Evolutionary conservation across 2,113 vertebrate species (phyloP), one percentile per base, ranked within the genome.

Genomic region (Dascyllus trimaculatus): DNA sequence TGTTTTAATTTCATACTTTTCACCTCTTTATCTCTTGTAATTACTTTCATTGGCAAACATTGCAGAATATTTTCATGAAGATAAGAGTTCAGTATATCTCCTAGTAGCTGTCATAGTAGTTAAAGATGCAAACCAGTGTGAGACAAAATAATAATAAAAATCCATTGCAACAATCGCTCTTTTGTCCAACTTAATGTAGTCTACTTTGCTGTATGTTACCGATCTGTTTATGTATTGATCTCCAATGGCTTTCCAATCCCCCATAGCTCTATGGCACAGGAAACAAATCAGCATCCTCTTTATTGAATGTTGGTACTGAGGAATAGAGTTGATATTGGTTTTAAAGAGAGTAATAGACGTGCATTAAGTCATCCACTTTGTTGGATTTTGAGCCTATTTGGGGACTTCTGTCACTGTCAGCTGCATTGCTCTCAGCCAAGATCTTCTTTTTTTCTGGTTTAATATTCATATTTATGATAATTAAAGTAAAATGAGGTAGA

Each of bases 281-380:
- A 59, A 56, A 62, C 38, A 69, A 24, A 61, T 51, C 21, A 49
- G 64, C 10, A 24, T 46, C 43, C 24, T 76, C 26, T 53, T 69
- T 17, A 24, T 22, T 54, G 51, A n/a, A 70, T 78, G 7, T n/a
- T 21, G 13, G 25, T 21, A 45, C 51, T 43, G 38, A 43, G n/a
- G 11, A 15, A 52, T 26, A 19, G 21, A 24, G 25, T 19, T 40
- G 54, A 56, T 56, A 8, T 54, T 40, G n/a, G 43, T 54, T 68
- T 13, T 24, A 43, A 19, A 25, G 35, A 22, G 51, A 40, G 53
- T 43, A 5, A 13, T 26, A 56, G 22, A 56, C 26, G 14, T 49
- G 35, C 24, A 29, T 51, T 51, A 21, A 21, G 48, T 26, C 17
- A 35, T n/a, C n/a, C n/a, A n/a, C n/a, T n/a, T n/a, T n/a, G n/a